phyloP scores from a whole-genome alignment of 2,113 vertebrate genomes.

The Aplodontia rufa region DNA sequence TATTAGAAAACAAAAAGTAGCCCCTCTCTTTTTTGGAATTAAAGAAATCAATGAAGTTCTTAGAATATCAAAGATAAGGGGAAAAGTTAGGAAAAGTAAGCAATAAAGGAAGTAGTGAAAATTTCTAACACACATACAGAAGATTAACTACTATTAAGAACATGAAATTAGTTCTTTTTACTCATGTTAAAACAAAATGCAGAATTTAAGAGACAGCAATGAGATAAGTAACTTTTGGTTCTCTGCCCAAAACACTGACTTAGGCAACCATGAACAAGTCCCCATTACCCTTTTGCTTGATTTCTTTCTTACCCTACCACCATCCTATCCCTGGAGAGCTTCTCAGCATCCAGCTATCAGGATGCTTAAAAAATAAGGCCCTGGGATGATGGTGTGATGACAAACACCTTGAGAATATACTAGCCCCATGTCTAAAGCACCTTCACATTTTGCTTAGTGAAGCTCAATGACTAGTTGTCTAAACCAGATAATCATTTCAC shows the following conservation, averaged over 20 bases:
- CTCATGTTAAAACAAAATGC: neutral
- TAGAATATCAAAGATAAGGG: neutral
- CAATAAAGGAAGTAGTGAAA: neutral
- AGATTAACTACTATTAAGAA: neutral
- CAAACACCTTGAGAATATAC: neutral
- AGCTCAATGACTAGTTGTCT: neutral
- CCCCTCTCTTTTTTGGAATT: neutral
- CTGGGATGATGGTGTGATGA: neutral
- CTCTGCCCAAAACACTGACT: neutral
- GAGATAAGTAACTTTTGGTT: neutral
- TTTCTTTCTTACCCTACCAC: neutral
- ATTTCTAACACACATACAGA: neutral
- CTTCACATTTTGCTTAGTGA: neutral
- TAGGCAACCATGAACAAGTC: neutral
- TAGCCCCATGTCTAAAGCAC: neutral
- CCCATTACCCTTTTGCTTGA: neutral
- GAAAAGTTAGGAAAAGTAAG: neutral
- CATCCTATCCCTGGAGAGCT: neutral
- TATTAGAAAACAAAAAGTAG: neutral
- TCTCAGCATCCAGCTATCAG: neutral
- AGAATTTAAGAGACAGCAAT: neutral
- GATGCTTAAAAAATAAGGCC: neutral
- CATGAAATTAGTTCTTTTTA: neutral
- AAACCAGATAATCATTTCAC: neutral
- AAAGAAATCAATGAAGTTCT: neutral